phyloP scores from a whole-genome alignment of 2,888 invertebrate genomes.

The Cerceris rybyensis region DNA sequence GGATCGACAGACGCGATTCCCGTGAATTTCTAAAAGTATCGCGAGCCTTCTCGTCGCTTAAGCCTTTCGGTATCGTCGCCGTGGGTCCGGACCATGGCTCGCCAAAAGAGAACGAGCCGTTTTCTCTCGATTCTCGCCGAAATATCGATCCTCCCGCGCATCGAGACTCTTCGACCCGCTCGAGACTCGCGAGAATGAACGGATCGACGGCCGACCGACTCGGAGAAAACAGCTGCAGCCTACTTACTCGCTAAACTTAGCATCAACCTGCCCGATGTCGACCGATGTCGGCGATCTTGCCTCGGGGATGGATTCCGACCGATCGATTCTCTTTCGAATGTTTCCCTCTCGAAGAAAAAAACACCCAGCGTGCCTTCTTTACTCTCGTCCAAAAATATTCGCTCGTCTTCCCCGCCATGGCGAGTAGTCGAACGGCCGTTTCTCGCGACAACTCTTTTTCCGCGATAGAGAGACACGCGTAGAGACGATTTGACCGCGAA shows the following conservation, averaged over 20 bases:
- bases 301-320: slow-evolving; percentile 9
- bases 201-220: slow-evolving; percentile 35
- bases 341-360: neutral
- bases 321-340: neutral
- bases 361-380: neutral
- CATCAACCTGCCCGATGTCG: slow-evolving; percentile 48
- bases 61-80: slow-evolving; percentile 25
- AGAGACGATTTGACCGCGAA: too few relatives aligned
- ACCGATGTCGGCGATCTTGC: slow-evolving; percentile 15
- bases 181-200: neutral
- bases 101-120: neutral
- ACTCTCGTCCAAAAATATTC: too few relatives aligned
- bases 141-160: too few relatives aligned
- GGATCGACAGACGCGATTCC: slow-evolving; percentile 64
- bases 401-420: too few relatives aligned
- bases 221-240: slow-evolving; percentile 74
- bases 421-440: too few relatives aligned
- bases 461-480: too few relatives aligned
- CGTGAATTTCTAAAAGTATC: slow-evolving; percentile 67
- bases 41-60: slow-evolving; percentile 50
- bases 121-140: neutral
- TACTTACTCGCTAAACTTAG: slow-evolving; percentile 76
- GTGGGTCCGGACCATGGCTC: neutral
- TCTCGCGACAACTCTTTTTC: too few relatives aligned
- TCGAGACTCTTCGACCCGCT: too few relatives aligned